Base-by-base conservation (phyloP, 1,140 invertebrate genomes). In the Cherax destructor region DNA sequence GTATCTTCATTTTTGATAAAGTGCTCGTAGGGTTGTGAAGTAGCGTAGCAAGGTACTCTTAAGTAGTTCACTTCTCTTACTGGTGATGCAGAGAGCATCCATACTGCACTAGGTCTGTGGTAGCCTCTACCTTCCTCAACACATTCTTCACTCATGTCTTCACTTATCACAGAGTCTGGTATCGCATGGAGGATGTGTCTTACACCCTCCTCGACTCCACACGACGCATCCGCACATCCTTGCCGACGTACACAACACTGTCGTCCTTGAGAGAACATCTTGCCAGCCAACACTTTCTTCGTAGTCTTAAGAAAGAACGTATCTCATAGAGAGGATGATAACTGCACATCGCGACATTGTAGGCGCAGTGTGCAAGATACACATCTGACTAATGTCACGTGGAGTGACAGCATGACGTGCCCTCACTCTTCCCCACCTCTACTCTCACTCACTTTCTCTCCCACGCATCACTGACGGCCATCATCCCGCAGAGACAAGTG, bases 1-100 rank as follows among this genome's bases (percentile, higher is more conserved):
- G 76, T 79, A 78, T 87, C 74, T 56, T 61, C 52, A 87, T 56
- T 86, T 77, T 77, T 86, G 84, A 79, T 21, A n/a, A 13, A 41
- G 7, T 77, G 9, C 52, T 79, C 52, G 24, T 13, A 24, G 4
- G 24, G 76, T 6, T 49, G 52, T n/a, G 52, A 52, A n/a, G 47
- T 77, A 59, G 13, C 72, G 47, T 16, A n/a, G 21, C 50, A 41
- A 77, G 24, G 49, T 24, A 30, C 47, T 77, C 41, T 49, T 50
- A 77, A 59, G 49, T 49, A 16, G 84, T 76, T 76, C 83, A 74
- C 69, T 74, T 9, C 7, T 47, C 18, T 0, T 47, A 50, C 69
- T 65, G 5, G 61, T 65, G 61, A 18, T 18, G 11, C 81, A 59
- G 52, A 56, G 41, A 41, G 49, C 21, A 49, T 0, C 49, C 49